Conservation (phyloP, 2,113 vertebrate genomes). For the Pluvianellus socialis region DNA sequence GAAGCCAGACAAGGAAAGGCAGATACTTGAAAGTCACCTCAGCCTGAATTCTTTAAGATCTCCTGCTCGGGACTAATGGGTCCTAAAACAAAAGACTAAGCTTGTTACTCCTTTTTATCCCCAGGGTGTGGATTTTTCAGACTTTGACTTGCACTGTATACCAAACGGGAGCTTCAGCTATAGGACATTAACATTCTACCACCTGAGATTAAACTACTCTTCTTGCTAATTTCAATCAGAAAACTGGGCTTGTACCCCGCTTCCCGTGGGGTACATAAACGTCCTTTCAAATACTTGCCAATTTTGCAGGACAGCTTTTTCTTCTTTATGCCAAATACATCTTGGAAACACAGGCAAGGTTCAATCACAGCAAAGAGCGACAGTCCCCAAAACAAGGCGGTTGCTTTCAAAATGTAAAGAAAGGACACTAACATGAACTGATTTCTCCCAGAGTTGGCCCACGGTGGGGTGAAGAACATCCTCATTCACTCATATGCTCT, state of each 20-base stretch:
- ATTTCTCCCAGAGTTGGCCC: neutral
- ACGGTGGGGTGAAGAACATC: neutral
- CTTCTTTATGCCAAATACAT: neutral
- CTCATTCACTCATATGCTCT: neutral
- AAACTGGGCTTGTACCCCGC: neutral
- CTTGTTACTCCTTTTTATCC: neutral
- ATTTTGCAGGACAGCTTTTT: neutral
- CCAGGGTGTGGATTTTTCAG: neutral
- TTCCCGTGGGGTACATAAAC: neutral
- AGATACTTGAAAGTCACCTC: neutral
- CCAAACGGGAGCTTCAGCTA: neutral
- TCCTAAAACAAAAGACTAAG: neutral
- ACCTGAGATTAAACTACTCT: neutral
- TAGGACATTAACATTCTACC: neutral
- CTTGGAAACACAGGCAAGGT: neutral
- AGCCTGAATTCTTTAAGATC: neutral
- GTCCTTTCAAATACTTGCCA: neutral
- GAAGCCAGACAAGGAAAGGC: neutral
- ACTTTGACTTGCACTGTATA: neutral
- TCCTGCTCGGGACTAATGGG: neutral
- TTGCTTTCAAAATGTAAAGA: neutral
- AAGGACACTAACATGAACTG: neutral
- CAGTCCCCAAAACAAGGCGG: neutral
- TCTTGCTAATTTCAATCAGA: neutral
- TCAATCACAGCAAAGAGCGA: neutral